Evolutionary conservation across 2,797 vertebrate genomes (phyloP).

Genomic region (Enteromius thamalakanensis): DNA sequence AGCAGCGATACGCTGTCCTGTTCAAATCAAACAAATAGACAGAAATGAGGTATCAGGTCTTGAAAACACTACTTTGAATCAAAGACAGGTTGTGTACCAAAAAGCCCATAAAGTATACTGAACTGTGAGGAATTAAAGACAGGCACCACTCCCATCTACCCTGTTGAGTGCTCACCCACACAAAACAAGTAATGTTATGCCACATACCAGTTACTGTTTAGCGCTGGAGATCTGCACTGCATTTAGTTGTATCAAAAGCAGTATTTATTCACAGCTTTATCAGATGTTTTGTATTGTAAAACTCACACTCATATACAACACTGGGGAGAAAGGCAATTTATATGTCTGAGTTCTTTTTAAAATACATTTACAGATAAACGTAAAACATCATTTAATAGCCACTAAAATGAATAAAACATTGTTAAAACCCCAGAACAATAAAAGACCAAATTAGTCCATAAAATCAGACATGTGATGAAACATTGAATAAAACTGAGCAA

Average conservation of each 20-base stretch:
- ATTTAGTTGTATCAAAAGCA: conserved; percentile 40
- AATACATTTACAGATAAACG: conserved; percentile 8
- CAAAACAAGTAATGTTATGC: conserved; percentile 19
- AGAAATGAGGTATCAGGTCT: too few species aligned
- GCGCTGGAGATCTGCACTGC: conserved; percentile 40
- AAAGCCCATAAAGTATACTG: conserved; percentile 27
- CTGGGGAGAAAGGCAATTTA: conserved; percentile 14
- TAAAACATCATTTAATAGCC: conserved; percentile 36
- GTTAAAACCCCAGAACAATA: neutral
- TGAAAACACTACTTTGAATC: neutral
- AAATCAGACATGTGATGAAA: conserved; percentile 15
- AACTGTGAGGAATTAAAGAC: conserved; percentile 37
- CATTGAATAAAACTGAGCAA: neutral
- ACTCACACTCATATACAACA: conserved; percentile 18
- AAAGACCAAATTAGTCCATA: neutral
- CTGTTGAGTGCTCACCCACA: conserved; percentile 26
- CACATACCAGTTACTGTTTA: conserved; percentile 53
- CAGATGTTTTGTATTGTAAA: conserved; percentile 37
- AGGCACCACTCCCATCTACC: conserved; percentile 40
- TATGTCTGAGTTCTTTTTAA: conserved; percentile 9
- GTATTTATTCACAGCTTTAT: conserved; percentile 43
- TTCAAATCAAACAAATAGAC: neutral
- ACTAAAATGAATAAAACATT: conserved; percentile 23
- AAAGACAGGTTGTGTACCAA: neutral
- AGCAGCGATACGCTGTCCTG: conserved; percentile 61